These are phyloP conservation scores for Oligia strigilis DNA, from an alignment of 2,888 invertebrate species.

Conservation along the genomic window DNA sequence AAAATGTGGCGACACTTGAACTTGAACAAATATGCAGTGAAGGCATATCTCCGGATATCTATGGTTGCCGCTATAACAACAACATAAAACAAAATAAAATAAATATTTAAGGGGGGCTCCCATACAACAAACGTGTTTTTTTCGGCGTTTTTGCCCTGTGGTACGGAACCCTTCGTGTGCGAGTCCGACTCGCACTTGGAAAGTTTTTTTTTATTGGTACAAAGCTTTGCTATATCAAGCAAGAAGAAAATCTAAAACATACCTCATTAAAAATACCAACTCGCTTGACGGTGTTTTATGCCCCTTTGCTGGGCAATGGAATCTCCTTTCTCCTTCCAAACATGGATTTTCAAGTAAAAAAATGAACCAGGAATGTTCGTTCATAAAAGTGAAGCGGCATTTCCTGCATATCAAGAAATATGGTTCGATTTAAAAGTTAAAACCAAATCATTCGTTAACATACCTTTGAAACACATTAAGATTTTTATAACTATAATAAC, in stretches of 20 bases:
- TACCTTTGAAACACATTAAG: constrained; percentile 56
- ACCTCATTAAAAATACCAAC: not conserved
- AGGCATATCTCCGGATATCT: no score
- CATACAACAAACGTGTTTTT: no score
- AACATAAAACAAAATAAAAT: no score
- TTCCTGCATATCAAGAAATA: constrained; percentile 17
- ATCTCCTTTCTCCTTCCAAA: constrained; percentile 25
- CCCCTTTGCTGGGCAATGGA: not conserved
- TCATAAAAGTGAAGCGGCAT: constrained; percentile 13
- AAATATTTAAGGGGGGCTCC: no score
- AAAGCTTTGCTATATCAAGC: no score
- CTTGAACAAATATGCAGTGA: no score
- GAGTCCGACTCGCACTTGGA: no score
- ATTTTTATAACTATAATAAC: constrained; percentile 64
- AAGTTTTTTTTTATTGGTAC: not conserved
- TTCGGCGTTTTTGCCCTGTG: no score
- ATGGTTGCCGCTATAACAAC: no score
- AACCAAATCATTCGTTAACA: constrained; percentile 54
- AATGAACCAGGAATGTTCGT: not conserved
- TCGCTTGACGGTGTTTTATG: not conserved
- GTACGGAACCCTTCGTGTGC: no score
- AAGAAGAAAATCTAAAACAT: not conserved
- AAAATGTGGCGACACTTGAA: no score
- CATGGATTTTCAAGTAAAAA: constrained; percentile 8
- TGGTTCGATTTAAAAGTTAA: constrained; percentile 9